Evolutionary conservation across 2,888 invertebrate species (phyloP), one percentile per base, ranked within the genome.

Genomic region (Rhagium mordax): DNA sequence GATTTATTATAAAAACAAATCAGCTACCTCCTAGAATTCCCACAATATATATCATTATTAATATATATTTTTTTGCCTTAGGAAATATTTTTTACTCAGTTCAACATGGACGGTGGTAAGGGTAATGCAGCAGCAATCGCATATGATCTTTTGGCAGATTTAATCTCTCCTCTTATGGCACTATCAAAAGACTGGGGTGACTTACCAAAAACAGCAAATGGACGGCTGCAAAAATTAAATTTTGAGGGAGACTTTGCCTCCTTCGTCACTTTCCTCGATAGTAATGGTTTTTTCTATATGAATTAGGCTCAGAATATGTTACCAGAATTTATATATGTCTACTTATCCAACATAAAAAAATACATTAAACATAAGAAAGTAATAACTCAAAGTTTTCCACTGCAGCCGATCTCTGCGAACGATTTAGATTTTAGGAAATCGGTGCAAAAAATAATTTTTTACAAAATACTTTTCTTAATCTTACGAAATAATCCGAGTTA

Each of bases 231-330:
- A 55, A 89, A 89, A 78, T 85, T 88, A 6, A 88, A 90, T 72
- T 93, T 93, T 82, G 85, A 92, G 53, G 90, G 90, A 51, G 90
- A 90, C 71, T 90, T 92, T 70, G 85, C 87, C n/a, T 88, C 89
- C 76, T 93, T 91, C 80, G 89, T 89, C 20, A 84, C 87, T 65
- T 91, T 91, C 83, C 81, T 91, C 16, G 85, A 86, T 72, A 88
- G 91, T 91, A 86, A 87, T 47, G 1, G 2, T 33, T 7, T 33
- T 21, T 33, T 48, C 13, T 64, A 48, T 65, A 49, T 64, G n/a
- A 49, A 4, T 33, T 33, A 13, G 13, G 33, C 33, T 33, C 10
- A 13, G 13, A 33, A 13, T 8, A 33, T 33, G 13, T 33, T 33
- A 24, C 24, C 6, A 6, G 24, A 4, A 24, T 24, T 4, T 3